Percentiles rank a stretch among this genome's conserved stretches.
Evolutionary conservation across 2,888 invertebrate genomes (phyloP).

Genomic region (Melangyna quadrimaculata): DNA sequence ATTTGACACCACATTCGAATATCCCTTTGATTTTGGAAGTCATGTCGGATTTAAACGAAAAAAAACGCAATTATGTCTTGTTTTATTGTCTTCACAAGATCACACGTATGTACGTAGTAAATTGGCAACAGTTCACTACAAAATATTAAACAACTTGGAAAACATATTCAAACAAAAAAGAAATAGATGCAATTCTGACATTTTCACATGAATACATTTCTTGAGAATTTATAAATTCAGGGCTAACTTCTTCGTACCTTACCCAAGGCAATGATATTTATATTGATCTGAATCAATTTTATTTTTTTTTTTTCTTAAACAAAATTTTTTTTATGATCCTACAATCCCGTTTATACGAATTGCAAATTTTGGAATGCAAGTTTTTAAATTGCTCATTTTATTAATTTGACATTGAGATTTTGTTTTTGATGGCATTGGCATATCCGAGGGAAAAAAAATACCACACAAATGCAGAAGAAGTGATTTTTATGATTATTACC

Average conservation of each 20-base stretch:
- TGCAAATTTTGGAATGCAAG: constrained; percentile 29
- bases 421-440: neutral
- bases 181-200: too few species aligned
- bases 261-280: neutral
- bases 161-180: too few species aligned
- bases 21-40: too few species aligned
- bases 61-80: too few species aligned
- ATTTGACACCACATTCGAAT: too few species aligned
- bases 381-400: constrained; percentile 12
- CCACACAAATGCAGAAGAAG: neutral
- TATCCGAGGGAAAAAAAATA: neutral
- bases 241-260: neutral
- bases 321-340: neutral
- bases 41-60: too few species aligned
- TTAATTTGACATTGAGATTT: constrained; percentile 51
- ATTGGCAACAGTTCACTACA: too few species aligned
- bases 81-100: too few species aligned
- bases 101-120: too few species aligned
- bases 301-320: neutral
- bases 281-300: neutral
- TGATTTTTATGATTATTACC: constrained; percentile 16
- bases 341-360: constrained; percentile 2
- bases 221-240: neutral
- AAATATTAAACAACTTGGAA: too few species aligned
- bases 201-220: neutral